Conservation (phyloP, 2,113 vertebrate species). For the Rhadina sibilatrix region DNA sequence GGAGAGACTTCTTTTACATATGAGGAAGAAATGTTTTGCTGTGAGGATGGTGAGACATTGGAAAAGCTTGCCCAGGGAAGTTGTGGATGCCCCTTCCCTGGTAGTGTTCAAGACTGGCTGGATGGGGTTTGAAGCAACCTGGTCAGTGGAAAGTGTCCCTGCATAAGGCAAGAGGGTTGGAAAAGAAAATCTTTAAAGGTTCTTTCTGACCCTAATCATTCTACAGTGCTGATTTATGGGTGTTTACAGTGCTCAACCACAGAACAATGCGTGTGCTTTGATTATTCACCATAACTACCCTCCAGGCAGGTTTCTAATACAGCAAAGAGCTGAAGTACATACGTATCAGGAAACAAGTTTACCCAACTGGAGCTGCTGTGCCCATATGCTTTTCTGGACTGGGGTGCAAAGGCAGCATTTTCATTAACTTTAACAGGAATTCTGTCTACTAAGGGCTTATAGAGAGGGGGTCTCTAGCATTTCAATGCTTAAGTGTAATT, state of each 20-base stretch:
- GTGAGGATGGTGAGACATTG: neutral
- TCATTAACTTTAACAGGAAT: neutral
- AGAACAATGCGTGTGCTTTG: neutral
- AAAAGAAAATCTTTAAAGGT: neutral
- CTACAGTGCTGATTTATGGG: neutral
- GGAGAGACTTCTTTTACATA: neutral
- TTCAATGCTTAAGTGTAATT: neutral
- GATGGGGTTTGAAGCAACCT: neutral
- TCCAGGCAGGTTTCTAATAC: neutral
- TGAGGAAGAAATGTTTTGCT: neutral
- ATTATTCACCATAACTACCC: neutral
- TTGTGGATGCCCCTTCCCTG: neutral
- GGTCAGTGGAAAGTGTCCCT: neutral
- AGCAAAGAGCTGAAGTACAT: neutral
- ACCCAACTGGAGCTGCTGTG: neutral
- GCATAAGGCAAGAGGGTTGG: neutral
- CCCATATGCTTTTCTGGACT: neutral
- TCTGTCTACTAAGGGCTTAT: neutral
- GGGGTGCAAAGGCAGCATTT: neutral
- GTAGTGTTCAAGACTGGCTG: neutral
- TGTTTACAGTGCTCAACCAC: neutral
- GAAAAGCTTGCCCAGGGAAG: neutral
- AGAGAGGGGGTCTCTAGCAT: neutral
- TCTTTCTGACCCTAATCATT: neutral
- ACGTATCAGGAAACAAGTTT: neutral